phyloP scores from a whole-genome alignment of 1,140 invertebrate species.

The Scaptomyza pallida region DNA sequence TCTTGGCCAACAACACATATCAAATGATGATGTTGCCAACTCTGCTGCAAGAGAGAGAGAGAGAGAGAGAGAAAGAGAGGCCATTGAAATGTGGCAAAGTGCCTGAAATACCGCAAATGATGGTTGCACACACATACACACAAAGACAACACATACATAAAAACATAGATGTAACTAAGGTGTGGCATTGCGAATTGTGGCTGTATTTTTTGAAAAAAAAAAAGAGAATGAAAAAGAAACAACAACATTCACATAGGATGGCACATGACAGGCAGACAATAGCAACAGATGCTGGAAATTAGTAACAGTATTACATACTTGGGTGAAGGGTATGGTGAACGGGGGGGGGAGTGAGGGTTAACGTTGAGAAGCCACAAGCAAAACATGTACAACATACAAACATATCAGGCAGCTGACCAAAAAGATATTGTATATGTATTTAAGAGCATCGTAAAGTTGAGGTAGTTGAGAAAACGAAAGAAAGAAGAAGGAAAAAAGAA shows the following conservation, averaged over 20 bases:
- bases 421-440: background rate
- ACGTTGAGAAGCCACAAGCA: constrained; percentile 2
- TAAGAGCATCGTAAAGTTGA: background rate
- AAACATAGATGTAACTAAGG: constrained; percentile 26
- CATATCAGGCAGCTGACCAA: background rate
- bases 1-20: constrained; percentile 8
- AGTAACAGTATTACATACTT: constrained; percentile 5
- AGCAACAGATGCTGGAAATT: constrained; percentile 42
- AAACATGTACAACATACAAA: background rate
- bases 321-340: too few species aligned
- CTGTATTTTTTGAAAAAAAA: background rate
- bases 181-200: constrained; percentile 35
- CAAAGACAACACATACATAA: constrained; percentile 4
- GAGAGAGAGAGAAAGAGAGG: constrained; percentile 8
- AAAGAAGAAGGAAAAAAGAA: too few species aligned
- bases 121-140: background rate
- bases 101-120: constrained; percentile 37
- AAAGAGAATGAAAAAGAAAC: background rate
- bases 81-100: constrained; percentile 41
- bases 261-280: constrained; percentile 21
- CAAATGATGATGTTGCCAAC: constrained; percentile 42
- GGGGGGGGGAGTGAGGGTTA: background rate
- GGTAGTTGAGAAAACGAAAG: background rate
- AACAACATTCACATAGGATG: constrained; percentile 3
- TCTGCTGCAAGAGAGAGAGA: background rate